These are phyloP conservation scores for Perca fluviatilis DNA, from an alignment of 2,113 vertebrate species.

Conservation along the genomic window DNA sequence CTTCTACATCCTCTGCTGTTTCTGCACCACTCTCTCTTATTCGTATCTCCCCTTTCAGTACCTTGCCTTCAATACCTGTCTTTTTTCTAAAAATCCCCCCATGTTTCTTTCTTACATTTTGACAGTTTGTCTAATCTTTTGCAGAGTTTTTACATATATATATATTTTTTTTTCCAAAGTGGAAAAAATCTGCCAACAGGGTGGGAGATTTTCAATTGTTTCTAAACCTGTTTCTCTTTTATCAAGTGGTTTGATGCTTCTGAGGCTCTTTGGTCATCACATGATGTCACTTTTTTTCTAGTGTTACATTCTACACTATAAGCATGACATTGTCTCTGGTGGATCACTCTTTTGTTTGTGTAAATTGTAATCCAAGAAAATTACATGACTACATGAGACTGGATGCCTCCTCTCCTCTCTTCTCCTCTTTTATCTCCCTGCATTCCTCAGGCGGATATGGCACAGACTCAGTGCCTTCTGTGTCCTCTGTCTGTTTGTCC, in stretches of 20 bases:
- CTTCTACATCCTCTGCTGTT: not conserved
- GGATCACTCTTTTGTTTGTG: not conserved
- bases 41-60: not conserved
- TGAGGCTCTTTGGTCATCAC: not conserved
- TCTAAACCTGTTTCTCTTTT: not conserved
- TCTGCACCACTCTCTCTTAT: conserved; percentile 14
- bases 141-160: not conserved
- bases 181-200: not conserved
- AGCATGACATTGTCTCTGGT: not conserved
- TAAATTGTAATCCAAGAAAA: not conserved
- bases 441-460: conserved; percentile 41
- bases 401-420: not conserved
- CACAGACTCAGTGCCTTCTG: conserved; percentile 30
- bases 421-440: not conserved
- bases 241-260: not conserved
- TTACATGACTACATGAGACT: not conserved
- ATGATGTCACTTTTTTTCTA: not conserved
- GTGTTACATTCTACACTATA: not conserved
- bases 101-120: not conserved
- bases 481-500: conserved; percentile 52
- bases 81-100: not conserved
- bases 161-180: not conserved
- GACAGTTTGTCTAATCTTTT: not conserved
- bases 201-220: not conserved
- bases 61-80: not conserved